Conservation (phyloP, 2,113 vertebrate genomes). For the Cervus canadensis region DNA sequence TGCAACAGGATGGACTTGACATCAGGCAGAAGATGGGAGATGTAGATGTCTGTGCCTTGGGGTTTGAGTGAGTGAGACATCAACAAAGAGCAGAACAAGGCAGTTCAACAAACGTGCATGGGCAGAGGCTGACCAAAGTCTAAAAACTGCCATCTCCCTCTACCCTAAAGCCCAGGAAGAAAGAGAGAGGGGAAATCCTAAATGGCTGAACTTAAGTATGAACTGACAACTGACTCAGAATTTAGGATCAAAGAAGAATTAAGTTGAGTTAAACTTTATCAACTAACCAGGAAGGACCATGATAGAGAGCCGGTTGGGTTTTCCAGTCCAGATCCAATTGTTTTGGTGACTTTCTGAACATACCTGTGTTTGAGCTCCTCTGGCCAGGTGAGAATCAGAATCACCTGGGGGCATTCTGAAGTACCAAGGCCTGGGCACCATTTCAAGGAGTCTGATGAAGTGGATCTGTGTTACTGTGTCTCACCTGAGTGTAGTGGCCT, state of each 20-base stretch:
- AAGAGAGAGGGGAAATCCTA: background rate
- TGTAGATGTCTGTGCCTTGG: background rate
- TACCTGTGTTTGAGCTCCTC: background rate
- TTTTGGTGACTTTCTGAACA: background rate
- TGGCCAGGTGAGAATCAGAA: background rate
- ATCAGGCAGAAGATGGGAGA: accelerated
- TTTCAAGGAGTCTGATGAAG: background rate
- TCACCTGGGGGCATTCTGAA: background rate
- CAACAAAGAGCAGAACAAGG: background rate
- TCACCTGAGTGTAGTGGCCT: background rate
- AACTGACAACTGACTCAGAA: background rate
- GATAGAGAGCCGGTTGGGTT: background rate
- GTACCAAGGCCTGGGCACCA: accelerated
- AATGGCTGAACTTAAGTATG: background rate
- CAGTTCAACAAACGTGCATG: background rate
- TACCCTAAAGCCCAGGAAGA: background rate
- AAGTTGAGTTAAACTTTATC: background rate
- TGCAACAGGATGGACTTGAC: accelerated
- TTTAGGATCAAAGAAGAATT: background rate
- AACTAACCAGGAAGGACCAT: background rate
- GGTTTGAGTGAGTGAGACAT: no score
- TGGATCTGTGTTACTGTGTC: background rate
- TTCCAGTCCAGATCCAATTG: no score
- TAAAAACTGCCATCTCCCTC: background rate
- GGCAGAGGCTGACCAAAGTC: background rate